A percentile compares a stretch with the other conserved stretches of the same genome.
phyloP scores from a whole-genome alignment of 2,888 invertebrate genomes.

The Epicampocera succincta region DNA sequence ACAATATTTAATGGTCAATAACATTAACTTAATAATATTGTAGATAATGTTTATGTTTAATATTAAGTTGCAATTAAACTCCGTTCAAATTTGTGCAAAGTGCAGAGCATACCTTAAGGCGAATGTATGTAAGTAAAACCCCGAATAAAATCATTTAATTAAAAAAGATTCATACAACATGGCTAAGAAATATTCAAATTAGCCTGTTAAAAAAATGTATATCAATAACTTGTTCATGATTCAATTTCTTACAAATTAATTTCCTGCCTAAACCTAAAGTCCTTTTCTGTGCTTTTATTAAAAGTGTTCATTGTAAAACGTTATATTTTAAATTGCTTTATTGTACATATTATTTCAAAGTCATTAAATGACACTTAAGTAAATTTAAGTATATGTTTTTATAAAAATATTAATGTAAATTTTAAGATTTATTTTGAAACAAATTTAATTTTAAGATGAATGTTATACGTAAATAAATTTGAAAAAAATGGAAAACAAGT shows the following conservation, averaged over 20 bases:
- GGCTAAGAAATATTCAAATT: too few species aligned
- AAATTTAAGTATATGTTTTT: conserved; percentile 34
- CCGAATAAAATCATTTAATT: background rate
- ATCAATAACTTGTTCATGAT: too few species aligned
- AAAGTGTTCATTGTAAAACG: background rate
- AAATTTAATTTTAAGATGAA: conserved; percentile 47
- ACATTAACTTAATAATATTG: conserved; percentile 56
- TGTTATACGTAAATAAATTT: conserved; percentile 49
- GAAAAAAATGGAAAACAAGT: background rate
- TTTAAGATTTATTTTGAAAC: conserved; percentile 57
- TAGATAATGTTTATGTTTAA: conserved; percentile 45
- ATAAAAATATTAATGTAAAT: conserved; percentile 24
- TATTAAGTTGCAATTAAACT: conserved; percentile 7
- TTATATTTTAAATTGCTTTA: conserved; percentile 8
- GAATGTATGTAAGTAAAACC: background rate
- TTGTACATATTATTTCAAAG: conserved; percentile 64
- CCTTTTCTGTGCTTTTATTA: background rate
- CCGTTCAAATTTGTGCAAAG: conserved; percentile 14
- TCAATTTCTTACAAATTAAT: too few species aligned
- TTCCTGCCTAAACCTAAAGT: too few species aligned
- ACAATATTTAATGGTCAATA: conserved; percentile 81
- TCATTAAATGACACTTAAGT: conserved; percentile 61
- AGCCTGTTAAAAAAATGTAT: too few species aligned
- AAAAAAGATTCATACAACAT: too few species aligned
- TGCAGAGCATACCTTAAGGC: conserved; percentile 14